Evolutionary conservation across 2,113 vertebrate genomes (phyloP).

Genomic region (Halichoeres trimaculatus): DNA sequence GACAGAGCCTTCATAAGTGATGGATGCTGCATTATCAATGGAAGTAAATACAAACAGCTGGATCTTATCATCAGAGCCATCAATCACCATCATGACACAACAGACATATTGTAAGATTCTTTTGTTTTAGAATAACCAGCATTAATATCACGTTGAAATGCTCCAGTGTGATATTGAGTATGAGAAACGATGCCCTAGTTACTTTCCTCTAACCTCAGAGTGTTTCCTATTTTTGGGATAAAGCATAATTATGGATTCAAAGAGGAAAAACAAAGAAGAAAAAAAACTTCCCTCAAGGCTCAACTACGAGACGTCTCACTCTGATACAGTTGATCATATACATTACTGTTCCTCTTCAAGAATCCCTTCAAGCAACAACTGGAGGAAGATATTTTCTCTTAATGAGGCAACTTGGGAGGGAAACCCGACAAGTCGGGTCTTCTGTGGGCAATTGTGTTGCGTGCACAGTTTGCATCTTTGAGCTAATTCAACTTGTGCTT

Average conservation of each 20-base stretch:
- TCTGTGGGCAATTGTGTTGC: neutral
- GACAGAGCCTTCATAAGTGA: neutral
- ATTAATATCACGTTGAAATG: neutral
- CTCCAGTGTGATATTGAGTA: neutral
- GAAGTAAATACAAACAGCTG: neutral
- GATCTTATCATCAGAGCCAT: neutral
- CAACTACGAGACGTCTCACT: conserved; percentile 13
- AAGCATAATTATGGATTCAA: neutral
- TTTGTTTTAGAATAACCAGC: neutral
- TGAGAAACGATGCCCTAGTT: neutral
- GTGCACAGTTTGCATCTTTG: conserved; percentile 13
- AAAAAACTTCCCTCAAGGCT: neutral
- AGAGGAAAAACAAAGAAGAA: neutral
- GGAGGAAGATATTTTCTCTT: conserved; percentile 22
- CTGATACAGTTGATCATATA: neutral
- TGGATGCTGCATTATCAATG: neutral
- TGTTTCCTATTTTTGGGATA: neutral
- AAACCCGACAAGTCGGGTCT: conserved; percentile 10
- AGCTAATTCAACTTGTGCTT: conserved; percentile 12
- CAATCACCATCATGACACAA: neutral
- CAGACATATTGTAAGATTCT: neutral
- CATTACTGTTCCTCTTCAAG: conserved; percentile 16
- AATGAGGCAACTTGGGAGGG: conserved; percentile 59
- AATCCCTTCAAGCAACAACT: conserved; percentile 24
- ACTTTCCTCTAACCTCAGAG: neutral